A percentile compares a stretch with the other conserved stretches of the same genome.
Evolutionary conservation across 2,113 vertebrate species (phyloP).

Genomic region (Poecile atricapillus): DNA sequence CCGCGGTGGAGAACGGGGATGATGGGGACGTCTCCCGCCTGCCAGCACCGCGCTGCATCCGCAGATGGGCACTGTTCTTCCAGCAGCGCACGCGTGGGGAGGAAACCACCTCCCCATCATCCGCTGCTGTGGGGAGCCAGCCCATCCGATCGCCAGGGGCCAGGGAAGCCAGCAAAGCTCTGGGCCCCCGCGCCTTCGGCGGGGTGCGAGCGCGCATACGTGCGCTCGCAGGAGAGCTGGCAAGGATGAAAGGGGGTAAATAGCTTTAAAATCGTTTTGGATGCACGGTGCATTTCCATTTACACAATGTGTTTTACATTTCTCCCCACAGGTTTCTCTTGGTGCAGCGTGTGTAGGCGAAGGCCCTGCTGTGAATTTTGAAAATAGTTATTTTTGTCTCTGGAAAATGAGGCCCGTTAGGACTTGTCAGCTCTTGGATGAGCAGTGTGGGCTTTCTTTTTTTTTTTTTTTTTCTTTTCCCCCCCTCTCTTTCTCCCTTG

Average conservation of each 20-base stretch:
- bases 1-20: rapidly evolving
- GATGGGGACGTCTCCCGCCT: background rate
- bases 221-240: background rate
- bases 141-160: background rate
- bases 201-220: background rate
- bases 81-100: background rate
- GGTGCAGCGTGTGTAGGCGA: constrained; percentile 78
- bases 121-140: background rate
- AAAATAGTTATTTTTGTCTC: constrained; percentile 84
- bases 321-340: constrained; percentile 78
- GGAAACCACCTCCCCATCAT: background rate
- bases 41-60: background rate
- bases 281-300: constrained; percentile 61
- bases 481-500: background rate
- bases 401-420: constrained; percentile 81
- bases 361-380: constrained; percentile 83
- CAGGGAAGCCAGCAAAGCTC: background rate
- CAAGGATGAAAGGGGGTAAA: constrained; percentile 25
- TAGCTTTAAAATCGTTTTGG: constrained; percentile 26
- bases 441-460: constrained; percentile 68
- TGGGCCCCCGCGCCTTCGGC: background rate
- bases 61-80: background rate
- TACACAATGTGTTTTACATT: constrained; percentile 74
- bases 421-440: constrained; percentile 80
- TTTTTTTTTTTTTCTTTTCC: background rate